A percentile compares a stretch with the other conserved stretches of the same genome.
These are phyloP conservation scores for Sebastes iracundus DNA, from an alignment of 2,797 vertebrate species.

Conservation along the genomic window DNA sequence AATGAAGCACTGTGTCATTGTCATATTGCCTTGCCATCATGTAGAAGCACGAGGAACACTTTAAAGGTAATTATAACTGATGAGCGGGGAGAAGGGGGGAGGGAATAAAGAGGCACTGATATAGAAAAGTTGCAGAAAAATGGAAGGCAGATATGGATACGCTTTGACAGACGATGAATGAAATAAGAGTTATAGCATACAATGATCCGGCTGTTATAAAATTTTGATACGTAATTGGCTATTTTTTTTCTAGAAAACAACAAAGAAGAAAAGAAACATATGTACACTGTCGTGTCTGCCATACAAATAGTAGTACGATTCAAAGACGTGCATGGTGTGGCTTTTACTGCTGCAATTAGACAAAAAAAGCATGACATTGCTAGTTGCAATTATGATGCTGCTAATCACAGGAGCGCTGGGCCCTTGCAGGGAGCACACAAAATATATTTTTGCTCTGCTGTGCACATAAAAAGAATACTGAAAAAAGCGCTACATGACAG, in stretches of 20 bases:
- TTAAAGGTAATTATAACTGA: conserved; percentile 67
- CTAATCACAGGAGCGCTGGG: conserved; percentile 40
- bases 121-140: conserved; percentile 42
- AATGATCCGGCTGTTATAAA: conserved; percentile 29
- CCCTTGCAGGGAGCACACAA: conserved; percentile 22
- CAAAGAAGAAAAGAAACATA: conserved; percentile 47
- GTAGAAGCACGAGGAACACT: conserved; percentile 49
- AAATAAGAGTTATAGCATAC: conserved; percentile 22
- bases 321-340: conserved; percentile 33
- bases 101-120: conserved; percentile 48
- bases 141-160: conserved; percentile 39
- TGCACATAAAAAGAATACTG: conserved; percentile 26
- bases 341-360: conserved; percentile 24
- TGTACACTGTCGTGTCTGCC: conserved; percentile 46
- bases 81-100: conserved; percentile 30
- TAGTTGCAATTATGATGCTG: conserved; percentile 23
- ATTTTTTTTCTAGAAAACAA: conserved; percentile 43
- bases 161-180: conserved; percentile 27
- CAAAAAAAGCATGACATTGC: conserved; percentile 22
- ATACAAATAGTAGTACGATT: conserved; percentile 32
- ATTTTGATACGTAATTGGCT: conserved; percentile 24
- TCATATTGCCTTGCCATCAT: conserved; percentile 58
- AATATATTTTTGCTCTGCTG: conserved; percentile 32
- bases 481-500: conserved; percentile 33
- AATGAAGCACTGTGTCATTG: conserved; percentile 68